Base-by-base conservation (phyloP, 2,797 vertebrate species). In the Rhincodon typus region DNA sequence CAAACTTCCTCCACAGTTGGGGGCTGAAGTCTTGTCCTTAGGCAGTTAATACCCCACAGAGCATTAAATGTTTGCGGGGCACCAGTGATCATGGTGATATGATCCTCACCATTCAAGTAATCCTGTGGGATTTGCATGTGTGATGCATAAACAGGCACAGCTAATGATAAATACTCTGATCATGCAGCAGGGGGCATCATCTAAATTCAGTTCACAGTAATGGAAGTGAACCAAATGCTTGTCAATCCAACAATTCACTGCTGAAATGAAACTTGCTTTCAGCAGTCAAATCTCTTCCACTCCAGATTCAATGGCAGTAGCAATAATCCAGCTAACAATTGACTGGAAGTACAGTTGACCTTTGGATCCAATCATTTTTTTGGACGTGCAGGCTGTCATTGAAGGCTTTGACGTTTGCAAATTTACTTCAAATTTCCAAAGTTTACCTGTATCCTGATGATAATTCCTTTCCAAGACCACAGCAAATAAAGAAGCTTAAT, bases 171-270 rank as follows among this genome's bases (percentile, higher is more conserved):
- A 38, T 93, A 67, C 66, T 4, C n/a, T 8, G 21, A 69, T 5
- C 38, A 8, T 23, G 23, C 90, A 93, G 66, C n/a, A 93, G 90
- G n/a, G 90, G 90, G 90, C 90, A 93, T 4, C 66, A 93, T n/a
- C 62, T 66, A 42, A 93, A 5, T 23, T 34, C 90, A 38, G 34
- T 93, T 91, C 66, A 27, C 90, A 93, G 23, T 23, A 19, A 23
- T 34, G 53, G 87, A 87, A 34, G 53, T 23, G 90, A 21, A 42
- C 38, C 38, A 82, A 79, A 34, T 42, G n/a, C n/a, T 5, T 21
- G 5, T 82, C 38, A 42, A 82, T 42, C 17, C 15, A 38, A 19
- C n/a, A 23, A 5, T n/a, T 10, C 90, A 67, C 7, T 23, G 57
- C 34, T 67, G 66, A 93, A 93, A 38, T 93, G n/a, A 93, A 67